phyloP scores from a whole-genome alignment of 2,888 invertebrate species.

The Agonopterix heracliana region DNA sequence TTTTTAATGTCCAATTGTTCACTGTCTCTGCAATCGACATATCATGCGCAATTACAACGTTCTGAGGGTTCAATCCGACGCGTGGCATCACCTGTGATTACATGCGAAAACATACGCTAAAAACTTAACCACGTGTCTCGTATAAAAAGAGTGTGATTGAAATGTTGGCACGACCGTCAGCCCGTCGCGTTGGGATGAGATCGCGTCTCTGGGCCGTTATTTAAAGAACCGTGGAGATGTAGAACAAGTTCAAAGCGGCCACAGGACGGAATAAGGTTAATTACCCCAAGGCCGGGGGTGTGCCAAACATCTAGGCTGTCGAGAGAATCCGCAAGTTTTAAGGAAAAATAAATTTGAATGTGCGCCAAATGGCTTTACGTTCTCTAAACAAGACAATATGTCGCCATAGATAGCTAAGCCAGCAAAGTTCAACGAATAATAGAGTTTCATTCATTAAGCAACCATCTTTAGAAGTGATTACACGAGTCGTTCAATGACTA shows the following conservation, averaged over 20 bases:
- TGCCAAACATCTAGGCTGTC: constrained; percentile 22
- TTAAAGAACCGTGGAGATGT: constrained; percentile 61
- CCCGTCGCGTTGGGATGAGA: constrained; percentile 30
- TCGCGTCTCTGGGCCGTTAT: constrained; percentile 49
- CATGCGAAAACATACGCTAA: constrained; percentile 15
- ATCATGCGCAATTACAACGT: constrained; percentile 14
- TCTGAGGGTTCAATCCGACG: constrained; percentile 6
- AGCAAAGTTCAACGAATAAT: too few relatives aligned
- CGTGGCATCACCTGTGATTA: constrained; percentile 3
- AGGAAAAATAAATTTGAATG: constrained; percentile 36
- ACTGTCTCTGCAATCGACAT: neutral
- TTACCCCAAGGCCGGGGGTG: constrained; percentile 62
- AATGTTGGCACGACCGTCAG: constrained; percentile 56
- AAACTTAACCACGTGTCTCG: constrained; percentile 45
- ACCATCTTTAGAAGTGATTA: too few relatives aligned
- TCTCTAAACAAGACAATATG: constrained; percentile 2
- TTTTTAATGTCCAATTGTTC: too few relatives aligned
- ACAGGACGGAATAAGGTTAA: constrained; percentile 62
- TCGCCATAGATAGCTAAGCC: neutral
- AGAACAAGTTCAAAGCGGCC: constrained; percentile 66
- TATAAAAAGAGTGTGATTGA: constrained; percentile 37
- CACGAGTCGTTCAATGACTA: constrained; percentile 31
- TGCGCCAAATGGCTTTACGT: constrained; percentile 8
- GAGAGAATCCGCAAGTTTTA: constrained; percentile 20
- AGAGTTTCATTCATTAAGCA: too few relatives aligned